These are phyloP conservation scores for Strigamia transsilvanica DNA, from an alignment of 2,888 invertebrate species.

Conservation along the genomic window DNA sequence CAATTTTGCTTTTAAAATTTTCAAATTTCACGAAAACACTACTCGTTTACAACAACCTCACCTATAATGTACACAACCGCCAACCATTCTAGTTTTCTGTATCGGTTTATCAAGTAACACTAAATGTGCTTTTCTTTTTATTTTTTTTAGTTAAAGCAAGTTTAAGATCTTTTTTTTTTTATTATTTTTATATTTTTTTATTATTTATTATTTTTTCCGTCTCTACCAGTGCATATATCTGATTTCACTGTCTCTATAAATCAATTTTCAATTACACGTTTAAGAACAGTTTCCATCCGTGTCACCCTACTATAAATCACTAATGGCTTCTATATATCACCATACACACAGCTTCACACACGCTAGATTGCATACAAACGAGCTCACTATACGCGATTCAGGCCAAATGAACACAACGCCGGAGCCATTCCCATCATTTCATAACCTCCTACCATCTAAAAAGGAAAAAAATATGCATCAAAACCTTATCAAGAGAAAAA, in stretches of 20 bases:
- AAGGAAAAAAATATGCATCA: slow-evolving; percentile 34
- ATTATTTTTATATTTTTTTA: too few relatives aligned
- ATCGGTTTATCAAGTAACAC: slow-evolving; percentile 10
- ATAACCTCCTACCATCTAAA: slow-evolving; percentile 34
- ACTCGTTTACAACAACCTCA: slow-evolving; percentile 26
- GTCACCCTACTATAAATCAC: slow-evolving; percentile 53
- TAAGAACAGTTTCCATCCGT: slow-evolving; percentile 51
- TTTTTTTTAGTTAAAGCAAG: slow-evolving; percentile 8
- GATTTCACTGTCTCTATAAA: slow-evolving; percentile 54
- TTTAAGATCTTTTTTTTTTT: slow-evolving; percentile 5
- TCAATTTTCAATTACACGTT: slow-evolving; percentile 54
- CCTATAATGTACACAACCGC: slow-evolving; percentile 9
- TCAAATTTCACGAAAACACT: slow-evolving; percentile 21
- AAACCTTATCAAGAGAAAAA: slow-evolving; percentile 29
- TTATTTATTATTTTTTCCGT: slow-evolving; percentile 5
- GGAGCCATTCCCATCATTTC: slow-evolving; percentile 40
- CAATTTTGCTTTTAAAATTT: slow-evolving; percentile 30
- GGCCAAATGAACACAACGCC: slow-evolving; percentile 43
- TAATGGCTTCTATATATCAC: slow-evolving; percentile 53
- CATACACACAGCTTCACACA: slow-evolving; percentile 3
- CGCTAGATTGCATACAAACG: slow-evolving; percentile 52
- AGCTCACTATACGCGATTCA: slow-evolving; percentile 24
- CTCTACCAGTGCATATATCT: slow-evolving; percentile 46
- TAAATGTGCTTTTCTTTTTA: neutral
- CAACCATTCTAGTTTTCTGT: slow-evolving; percentile 11